These are phyloP conservation scores for Halocynthia aurantium DNA, from an alignment of 23 tunicate species.

Conservation along the genomic window DNA sequence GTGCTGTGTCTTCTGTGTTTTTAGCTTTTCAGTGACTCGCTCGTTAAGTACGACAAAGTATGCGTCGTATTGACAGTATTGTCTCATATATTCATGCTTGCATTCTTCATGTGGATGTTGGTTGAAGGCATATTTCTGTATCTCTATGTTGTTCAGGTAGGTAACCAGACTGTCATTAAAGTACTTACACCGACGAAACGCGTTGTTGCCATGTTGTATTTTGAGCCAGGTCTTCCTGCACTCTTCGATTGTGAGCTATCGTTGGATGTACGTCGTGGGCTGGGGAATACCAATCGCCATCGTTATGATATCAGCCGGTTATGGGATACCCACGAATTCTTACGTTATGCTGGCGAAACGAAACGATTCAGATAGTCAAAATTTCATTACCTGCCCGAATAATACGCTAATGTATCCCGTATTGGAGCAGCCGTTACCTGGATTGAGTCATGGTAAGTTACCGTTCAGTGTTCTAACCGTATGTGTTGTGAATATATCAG, in stretches of 20 bases:
- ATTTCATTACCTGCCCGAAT: too few species aligned
- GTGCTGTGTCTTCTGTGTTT: neutral
- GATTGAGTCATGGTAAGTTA: too few species aligned
- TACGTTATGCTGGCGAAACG: constrained; percentile 16
- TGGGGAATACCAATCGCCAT: constrained; percentile 59
- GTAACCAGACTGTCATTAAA: neutral
- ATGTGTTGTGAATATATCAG: too few species aligned
- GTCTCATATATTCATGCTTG: constrained; percentile 64
- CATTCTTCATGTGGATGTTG: constrained; percentile 89
- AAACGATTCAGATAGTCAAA: too few species aligned
- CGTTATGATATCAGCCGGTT: constrained; percentile 61
- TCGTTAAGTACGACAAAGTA: constrained; percentile 28
- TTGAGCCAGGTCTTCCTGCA: constrained; percentile 64
- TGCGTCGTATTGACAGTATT: constrained; percentile 38
- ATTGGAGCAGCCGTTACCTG: too few species aligned
- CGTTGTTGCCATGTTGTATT: neutral
- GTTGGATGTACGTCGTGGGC: constrained; percentile 84
- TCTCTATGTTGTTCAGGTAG: constrained; percentile 77
- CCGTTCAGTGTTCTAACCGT: too few species aligned
- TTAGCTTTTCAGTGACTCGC: constrained; percentile 51
- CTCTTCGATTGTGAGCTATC: constrained; percentile 34
- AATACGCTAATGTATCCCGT: too few species aligned
- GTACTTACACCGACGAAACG: neutral
- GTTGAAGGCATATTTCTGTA: constrained; percentile 94
- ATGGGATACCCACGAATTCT: constrained; percentile 45